These are phyloP conservation scores for Coregonus sp. DNA, from an alignment of 2,797 vertebrate genomes.

Conservation along the genomic window DNA sequence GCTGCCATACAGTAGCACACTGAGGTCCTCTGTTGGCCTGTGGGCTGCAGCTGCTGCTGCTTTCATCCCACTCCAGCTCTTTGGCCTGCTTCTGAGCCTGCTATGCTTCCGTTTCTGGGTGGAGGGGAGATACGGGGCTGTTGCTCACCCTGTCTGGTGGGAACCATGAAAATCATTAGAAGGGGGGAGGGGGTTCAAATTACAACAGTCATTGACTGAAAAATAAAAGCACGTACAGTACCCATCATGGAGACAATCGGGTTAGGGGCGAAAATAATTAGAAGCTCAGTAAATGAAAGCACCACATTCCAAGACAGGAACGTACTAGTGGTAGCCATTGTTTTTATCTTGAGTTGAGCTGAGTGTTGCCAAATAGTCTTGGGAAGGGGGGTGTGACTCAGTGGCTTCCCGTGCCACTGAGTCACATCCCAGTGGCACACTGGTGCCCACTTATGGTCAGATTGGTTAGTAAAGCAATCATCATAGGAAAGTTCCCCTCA, in stretches of 20 bases:
- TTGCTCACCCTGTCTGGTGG: slow-evolving; percentile 9
- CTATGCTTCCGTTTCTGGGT: slow-evolving; percentile 10
- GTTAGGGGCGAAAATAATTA: background rate
- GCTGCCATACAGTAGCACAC: slow-evolving; percentile 54
- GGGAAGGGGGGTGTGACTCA: slow-evolving; percentile 32
- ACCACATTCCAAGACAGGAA: background rate
- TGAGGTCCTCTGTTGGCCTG: slow-evolving; percentile 25
- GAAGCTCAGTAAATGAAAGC: slow-evolving; percentile 1
- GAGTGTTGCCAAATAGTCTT: slow-evolving; percentile 20
- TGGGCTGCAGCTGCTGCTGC: slow-evolving; percentile 18
- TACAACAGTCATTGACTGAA: background rate
- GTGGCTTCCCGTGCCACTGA: slow-evolving; percentile 19
- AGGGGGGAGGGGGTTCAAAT: background rate
- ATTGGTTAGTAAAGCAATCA: background rate
- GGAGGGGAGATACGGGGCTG: slow-evolving; percentile 8
- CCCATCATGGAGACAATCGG: background rate
- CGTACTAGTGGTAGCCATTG: slow-evolving; percentile 6
- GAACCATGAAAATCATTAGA: background rate
- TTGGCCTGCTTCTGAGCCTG: background rate
- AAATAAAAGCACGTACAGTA: background rate
- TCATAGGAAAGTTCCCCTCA: background rate
- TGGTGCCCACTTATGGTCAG: background rate
- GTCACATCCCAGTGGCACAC: background rate
- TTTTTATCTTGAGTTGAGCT: background rate
- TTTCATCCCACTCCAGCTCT: slow-evolving; percentile 36